Evolutionary conservation across 2,888 invertebrate species (phyloP).

Genomic region (Maniola hyperantus): DNA sequence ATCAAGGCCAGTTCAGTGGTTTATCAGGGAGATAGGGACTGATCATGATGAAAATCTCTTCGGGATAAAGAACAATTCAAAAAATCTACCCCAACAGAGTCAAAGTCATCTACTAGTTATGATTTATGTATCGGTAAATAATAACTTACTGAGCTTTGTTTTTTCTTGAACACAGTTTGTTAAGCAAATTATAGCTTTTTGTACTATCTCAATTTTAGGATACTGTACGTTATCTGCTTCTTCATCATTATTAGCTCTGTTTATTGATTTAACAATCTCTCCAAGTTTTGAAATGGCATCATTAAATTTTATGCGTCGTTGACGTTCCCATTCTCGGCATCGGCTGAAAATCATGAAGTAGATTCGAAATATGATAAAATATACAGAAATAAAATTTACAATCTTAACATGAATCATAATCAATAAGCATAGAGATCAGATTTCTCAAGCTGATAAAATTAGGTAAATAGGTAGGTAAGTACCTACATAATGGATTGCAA

Average conservation of each 20-base stretch:
- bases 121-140: neutral
- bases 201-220: conserved; percentile 74
- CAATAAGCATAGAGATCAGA: neutral
- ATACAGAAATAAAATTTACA: neutral
- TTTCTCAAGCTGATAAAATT: neutral
- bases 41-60: too few relatives aligned
- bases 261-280: conserved; percentile 62
- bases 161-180: conserved; percentile 63
- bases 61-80: too few relatives aligned
- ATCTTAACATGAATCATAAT: neutral
- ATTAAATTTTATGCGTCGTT: conserved; percentile 86
- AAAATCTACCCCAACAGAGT: too few relatives aligned
- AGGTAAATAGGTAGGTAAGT: neutral
- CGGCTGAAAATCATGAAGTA: conserved; percentile 67
- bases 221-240: conserved; percentile 63
- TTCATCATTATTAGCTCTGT: conserved; percentile 53
- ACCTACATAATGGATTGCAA: neutral
- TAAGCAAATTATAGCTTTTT: conserved; percentile 69
- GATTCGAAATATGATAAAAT: neutral
- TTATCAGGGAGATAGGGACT: too few relatives aligned
- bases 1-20: too few relatives aligned
- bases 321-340: conserved; percentile 87
- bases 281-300: conserved; percentile 70
- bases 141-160: conserved; percentile 68
- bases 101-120: too few relatives aligned